Percentiles rank a stretch among this genome's conserved stretches.
These are phyloP conservation scores for Rhingia campestris DNA, from an alignment of 2,888 invertebrate genomes.

Conservation along the genomic window DNA sequence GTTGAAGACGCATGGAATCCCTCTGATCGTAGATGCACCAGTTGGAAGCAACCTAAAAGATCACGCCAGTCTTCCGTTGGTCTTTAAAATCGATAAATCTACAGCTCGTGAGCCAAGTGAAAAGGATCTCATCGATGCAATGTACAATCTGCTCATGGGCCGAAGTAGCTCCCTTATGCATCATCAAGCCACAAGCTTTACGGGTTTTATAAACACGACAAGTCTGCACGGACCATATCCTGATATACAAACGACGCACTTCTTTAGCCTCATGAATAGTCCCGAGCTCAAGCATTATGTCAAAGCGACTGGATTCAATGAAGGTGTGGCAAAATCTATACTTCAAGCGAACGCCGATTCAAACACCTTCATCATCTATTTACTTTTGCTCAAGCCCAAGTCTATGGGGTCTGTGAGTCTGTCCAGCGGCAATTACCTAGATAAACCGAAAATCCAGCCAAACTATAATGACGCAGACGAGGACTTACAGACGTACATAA, in stretches of 20 bases:
- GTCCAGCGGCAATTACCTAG: constrained; percentile 83
- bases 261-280: constrained; percentile 83
- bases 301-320: constrained; percentile 79
- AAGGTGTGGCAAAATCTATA: constrained; percentile 79
- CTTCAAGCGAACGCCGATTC: constrained; percentile 79
- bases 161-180: constrained; percentile 84
- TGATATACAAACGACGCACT: constrained; percentile 85
- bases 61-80: constrained; percentile 86
- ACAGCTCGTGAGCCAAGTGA: constrained; percentile 80
- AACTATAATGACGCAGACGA: constrained; percentile 85
- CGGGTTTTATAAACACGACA: constrained; percentile 85
- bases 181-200: constrained; percentile 83
- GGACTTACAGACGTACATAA: constrained; percentile 82
- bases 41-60: constrained; percentile 92
- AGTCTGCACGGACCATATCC: constrained; percentile 84
- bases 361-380: constrained; percentile 79
- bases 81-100: constrained; percentile 83
- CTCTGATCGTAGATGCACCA: constrained; percentile 78
- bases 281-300: constrained; percentile 80
- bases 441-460: constrained; percentile 85
- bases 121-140: constrained; percentile 81
- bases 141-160: constrained; percentile 83
- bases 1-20: constrained; percentile 77
- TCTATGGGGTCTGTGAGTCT: constrained; percentile 84
- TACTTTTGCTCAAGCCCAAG: constrained; percentile 82